Conservation (phyloP, 2,113 vertebrate species). For the Lophochroa leadbeateri region DNA sequence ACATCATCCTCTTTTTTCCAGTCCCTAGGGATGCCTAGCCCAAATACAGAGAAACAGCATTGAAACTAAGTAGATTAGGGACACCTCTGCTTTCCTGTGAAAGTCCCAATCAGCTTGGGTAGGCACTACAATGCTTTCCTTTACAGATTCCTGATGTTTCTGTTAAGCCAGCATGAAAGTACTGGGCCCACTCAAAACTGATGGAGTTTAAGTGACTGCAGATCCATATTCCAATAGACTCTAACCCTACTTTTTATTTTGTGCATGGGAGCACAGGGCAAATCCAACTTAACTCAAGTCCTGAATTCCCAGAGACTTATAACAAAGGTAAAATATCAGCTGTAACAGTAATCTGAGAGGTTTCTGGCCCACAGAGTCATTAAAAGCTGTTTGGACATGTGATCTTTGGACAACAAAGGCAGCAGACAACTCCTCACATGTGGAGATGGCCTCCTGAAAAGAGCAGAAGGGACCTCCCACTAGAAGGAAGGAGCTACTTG, state of each 20-base stretch:
- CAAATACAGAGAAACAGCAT: background rate
- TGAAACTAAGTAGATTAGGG: background rate
- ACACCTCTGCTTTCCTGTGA: background rate
- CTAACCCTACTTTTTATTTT: background rate
- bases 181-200: background rate
- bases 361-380: background rate
- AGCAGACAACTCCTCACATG: background rate
- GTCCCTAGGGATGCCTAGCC: background rate
- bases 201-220: background rate
- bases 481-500: background rate
- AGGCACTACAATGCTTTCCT: background rate
- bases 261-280: background rate
- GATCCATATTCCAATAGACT: background rate
- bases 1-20: background rate
- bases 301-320: background rate
- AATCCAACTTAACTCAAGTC: background rate
- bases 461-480: background rate
- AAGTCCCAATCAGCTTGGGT: background rate
- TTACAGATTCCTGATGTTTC: background rate
- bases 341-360: background rate
- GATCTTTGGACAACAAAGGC: background rate
- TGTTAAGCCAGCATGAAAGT: background rate
- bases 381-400: background rate
- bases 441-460: background rate
- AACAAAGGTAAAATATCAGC: background rate